Evolutionary conservation across 1,140 invertebrate genomes (phyloP), one percentile per base, ranked within the genome.

Genomic region (Camponotus vicinus): DNA sequence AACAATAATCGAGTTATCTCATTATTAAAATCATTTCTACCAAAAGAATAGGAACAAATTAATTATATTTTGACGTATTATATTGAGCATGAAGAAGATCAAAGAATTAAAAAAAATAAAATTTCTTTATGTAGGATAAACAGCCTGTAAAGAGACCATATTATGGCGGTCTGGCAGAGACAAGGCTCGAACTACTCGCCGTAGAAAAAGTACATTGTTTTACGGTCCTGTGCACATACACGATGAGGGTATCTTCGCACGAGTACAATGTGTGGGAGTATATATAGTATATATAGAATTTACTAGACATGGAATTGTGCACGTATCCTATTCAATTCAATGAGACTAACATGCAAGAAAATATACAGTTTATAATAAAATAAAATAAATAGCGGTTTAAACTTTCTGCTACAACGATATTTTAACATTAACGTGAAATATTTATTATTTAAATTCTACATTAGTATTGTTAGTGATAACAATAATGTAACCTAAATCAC

Each of bases 181-280:
- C 67, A 45, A 61, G 69, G 52, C 79, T 59, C 37, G 18, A 61
- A 57, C 66, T 57, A 61, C n/a, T 75, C 55, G 40, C 40, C 11
- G 55, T 71, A 45, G 55, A 82, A 82, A 83, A 73, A 63, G 55
- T 27, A 75, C 55, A 83, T 45, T 75, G 55, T 83, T 73, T 87
- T 76, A 75, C 61, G 55, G 67, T 59, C 86, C 70, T 59, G 61
- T 76, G 63, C 86, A 87, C 80, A 59, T 87, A 64, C 40, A 82
- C 85, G 34, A 49, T 70, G 78, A 80, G 78, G 37, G 49, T 80
- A 57, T n/a, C 45, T 15, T 80, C n/a, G 64, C 45, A 80, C 3
- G 64, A 11, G 34, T 80, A 40, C 57, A 80, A 80, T 55, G 49
- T 59, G 37, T 55, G 52, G 2, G 34, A 40, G 45, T 27, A 27